Evolutionary conservation across 1,140 invertebrate species (phyloP).

Genomic region (Heterodera schachtii): DNA sequence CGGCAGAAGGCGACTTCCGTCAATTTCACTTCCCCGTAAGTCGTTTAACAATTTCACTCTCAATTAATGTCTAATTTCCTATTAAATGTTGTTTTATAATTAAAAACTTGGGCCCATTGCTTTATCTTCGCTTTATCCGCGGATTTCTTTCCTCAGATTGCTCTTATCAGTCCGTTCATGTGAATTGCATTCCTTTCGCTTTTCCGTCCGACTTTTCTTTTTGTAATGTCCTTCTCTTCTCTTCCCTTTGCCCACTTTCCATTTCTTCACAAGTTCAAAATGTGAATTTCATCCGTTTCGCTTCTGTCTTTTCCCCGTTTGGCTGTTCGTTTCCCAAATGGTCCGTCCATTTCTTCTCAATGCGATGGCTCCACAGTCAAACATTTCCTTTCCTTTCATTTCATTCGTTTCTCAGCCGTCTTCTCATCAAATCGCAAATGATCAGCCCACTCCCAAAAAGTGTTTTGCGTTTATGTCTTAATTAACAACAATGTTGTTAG

Average conservation of each 20-base stretch:
- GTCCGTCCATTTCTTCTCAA: neutral
- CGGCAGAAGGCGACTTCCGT: conserved; percentile 2
- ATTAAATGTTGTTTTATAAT: neutral
- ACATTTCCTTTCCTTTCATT: neutral
- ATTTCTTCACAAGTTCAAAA: neutral
- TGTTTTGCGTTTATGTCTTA: neutral
- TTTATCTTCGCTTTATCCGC: neutral
- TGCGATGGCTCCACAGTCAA: neutral
- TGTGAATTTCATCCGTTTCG: neutral
- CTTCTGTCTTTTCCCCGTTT: neutral
- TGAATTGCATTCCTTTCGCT: neutral
- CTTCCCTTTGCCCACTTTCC: neutral
- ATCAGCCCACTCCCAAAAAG: neutral
- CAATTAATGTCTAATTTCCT: too few relatives aligned
- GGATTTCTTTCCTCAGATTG: too few relatives aligned
- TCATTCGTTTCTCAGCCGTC: neutral
- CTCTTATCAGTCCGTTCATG: neutral
- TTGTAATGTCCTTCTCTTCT: neutral
- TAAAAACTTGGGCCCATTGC: neutral
- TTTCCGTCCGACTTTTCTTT: neutral
- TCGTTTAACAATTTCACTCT: neutral
- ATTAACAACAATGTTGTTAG: too few relatives aligned
- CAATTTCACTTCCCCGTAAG: conserved; percentile 12
- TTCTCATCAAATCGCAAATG: neutral
- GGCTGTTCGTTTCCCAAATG: neutral